phyloP scores from a whole-genome alignment of 2,113 vertebrate genomes.

The Axis porcinus region DNA sequence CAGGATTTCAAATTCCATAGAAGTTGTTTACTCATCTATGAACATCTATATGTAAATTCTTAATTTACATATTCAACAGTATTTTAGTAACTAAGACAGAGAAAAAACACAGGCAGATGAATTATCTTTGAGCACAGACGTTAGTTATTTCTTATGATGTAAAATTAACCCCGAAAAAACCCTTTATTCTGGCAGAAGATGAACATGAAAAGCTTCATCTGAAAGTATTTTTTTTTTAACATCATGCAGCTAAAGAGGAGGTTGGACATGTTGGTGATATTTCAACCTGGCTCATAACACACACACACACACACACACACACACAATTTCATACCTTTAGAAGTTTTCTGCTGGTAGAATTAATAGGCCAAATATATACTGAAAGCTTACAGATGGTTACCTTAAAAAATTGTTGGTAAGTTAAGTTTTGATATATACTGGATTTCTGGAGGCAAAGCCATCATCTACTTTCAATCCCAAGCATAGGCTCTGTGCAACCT shows the following conservation, averaged over 20 bases:
- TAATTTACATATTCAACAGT: slow-evolving; percentile 60
- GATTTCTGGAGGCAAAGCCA: not conserved
- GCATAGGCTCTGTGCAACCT: not conserved
- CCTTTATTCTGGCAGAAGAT: slow-evolving; percentile 25
- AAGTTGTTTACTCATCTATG: slow-evolving; percentile 59
- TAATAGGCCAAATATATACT: slow-evolving; percentile 1
- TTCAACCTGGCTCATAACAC: not conserved
- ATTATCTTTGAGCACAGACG: slow-evolving; percentile 47
- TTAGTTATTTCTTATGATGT: slow-evolving; percentile 49
- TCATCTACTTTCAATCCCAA: not conserved
- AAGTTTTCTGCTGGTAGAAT: slow-evolving; percentile 49
- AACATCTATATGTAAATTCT: slow-evolving; percentile 45
- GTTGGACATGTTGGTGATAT: not conserved
- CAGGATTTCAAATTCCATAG: slow-evolving; percentile 43
- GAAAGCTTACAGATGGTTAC: not conserved
- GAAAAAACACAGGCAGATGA: slow-evolving; percentile 53
- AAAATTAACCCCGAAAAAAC: slow-evolving; percentile 47
- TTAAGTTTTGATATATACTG: slow-evolving; percentile 22
- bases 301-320: not conserved
- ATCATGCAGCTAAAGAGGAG: slow-evolving; percentile 32
- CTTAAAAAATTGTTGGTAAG: slow-evolving; percentile 20
- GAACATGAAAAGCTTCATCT: slow-evolving; percentile 15
- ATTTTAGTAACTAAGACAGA: slow-evolving; percentile 45
- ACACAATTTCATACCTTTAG: slow-evolving; percentile 40
- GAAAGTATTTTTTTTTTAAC: not conserved